Evolutionary conservation across 1,140 invertebrate genomes (phyloP), one percentile per base, ranked within the genome.

Genomic region (Diachasmimorpha longicaudata): DNA sequence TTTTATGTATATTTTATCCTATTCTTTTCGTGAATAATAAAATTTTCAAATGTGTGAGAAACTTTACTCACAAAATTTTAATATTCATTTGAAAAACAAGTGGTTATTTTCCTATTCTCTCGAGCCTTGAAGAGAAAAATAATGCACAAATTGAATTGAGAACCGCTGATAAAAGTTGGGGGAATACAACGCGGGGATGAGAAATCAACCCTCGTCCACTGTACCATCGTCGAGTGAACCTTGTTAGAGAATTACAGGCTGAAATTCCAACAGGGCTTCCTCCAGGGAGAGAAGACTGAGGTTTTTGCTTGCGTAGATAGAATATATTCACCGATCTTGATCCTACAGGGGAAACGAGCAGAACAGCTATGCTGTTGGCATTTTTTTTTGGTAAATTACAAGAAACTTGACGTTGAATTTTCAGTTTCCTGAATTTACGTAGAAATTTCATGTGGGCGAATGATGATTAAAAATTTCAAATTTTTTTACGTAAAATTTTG

Each of bases 221-320:
- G 58, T 23, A 4, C 52, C 19, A 58, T 21, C 6, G 52, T 21
- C 13, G 21, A 31, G 39, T 5, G 46, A 70, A 70, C 67, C 31
- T 75, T 69, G 66, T 75, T 75, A 75, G 73, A 42, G 67, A 75
- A 75, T 70, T 75, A 75, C 44, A 46, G 6, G 58, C 21, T 63
- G 23, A 63, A 63, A 63, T 63, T 63, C 58, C 58, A 63, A 63
- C 58, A 63, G 58, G 58, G 58, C 58, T 63, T 63, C 48, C 42
- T 55, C 48, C 13, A 58, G 58, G 23, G 66, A 68, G 42, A 23
- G 52, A 39, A 19, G 73, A 19, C 66, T 75, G 42, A 70, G 36
- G 46, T 70, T 70, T 52, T 75, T 31, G 37, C 66, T 25, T 68
- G 14, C 42, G 63, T 68, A 63, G 71, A 73, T 70, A 14, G 69